These are phyloP conservation scores for Myzus persicae DNA, from an alignment of 1,140 invertebrate species.

Conservation along the genomic window DNA sequence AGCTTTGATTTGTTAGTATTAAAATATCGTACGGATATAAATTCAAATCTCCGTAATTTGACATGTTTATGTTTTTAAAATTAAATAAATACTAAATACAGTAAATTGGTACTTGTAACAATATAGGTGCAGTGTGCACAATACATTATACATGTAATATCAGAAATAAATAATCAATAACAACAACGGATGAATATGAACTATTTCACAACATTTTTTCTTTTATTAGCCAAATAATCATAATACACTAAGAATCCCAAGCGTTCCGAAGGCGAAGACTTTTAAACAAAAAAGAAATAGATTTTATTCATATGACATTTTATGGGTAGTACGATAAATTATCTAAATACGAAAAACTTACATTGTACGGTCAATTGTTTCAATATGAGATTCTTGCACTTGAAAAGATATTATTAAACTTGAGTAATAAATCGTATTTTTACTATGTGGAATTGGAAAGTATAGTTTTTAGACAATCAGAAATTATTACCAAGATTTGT, in stretches of 20 bases:
- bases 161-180: background rate
- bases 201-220: background rate
- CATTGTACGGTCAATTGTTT: background rate
- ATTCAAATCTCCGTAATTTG: background rate
- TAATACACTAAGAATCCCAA: background rate
- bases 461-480: background rate
- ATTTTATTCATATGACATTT: constrained; percentile 13
- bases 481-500: background rate
- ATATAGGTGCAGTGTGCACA: background rate
- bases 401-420: background rate
- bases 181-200: background rate
- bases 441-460: background rate
- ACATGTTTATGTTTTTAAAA: background rate
- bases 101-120: background rate
- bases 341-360: constrained; percentile 12
- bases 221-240: background rate
- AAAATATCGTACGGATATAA: background rate
- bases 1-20: constrained; percentile 10
- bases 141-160: no score
- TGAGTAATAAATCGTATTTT: background rate
- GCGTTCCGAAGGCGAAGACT: background rate
- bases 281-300: background rate
- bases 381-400: constrained; percentile 15
- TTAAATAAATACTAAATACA: background rate
- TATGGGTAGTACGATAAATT: background rate